phyloP scores from a whole-genome alignment of 2,113 vertebrate species.

The Archilochus colubris region DNA sequence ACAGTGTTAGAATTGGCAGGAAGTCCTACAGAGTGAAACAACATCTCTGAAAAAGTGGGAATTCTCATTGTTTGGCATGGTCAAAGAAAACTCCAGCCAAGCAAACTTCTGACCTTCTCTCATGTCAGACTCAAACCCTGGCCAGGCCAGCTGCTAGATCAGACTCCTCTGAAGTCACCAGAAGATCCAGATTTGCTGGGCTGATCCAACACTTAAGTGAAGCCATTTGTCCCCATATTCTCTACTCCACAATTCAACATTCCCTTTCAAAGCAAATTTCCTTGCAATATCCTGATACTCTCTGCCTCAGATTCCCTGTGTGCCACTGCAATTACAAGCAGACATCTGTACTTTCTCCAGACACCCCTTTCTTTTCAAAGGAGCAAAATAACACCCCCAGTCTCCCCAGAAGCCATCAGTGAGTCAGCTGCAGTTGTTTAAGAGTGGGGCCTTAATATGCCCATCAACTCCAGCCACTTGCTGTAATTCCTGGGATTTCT shows the following conservation, averaged over 20 bases:
- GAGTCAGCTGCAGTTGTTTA: background rate
- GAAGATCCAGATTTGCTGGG: background rate
- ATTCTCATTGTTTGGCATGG: conserved; percentile 57
- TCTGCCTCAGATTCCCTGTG: background rate
- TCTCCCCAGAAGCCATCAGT: background rate
- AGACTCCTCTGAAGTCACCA: background rate
- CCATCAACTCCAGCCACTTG: conserved; percentile 10
- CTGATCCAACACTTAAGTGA: background rate
- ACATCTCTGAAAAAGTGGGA: conserved; percentile 56
- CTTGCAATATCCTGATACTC: background rate
- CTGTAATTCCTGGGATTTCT: background rate
- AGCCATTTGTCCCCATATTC: background rate
- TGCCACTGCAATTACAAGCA: background rate
- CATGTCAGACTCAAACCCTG: background rate
- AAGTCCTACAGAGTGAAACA: conserved; percentile 40
- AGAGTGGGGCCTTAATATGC: background rate
- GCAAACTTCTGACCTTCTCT: conserved; percentile 52
- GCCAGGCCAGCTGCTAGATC: background rate
- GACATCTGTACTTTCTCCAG: background rate
- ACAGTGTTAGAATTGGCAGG: conserved; percentile 57
- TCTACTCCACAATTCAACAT: background rate
- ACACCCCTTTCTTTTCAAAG: background rate
- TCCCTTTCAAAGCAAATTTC: background rate
- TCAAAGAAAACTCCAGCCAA: conserved; percentile 25
- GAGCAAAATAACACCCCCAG: background rate